phyloP scores from a whole-genome alignment of 2,113 vertebrate species.

The Pterocles gutturalis region DNA sequence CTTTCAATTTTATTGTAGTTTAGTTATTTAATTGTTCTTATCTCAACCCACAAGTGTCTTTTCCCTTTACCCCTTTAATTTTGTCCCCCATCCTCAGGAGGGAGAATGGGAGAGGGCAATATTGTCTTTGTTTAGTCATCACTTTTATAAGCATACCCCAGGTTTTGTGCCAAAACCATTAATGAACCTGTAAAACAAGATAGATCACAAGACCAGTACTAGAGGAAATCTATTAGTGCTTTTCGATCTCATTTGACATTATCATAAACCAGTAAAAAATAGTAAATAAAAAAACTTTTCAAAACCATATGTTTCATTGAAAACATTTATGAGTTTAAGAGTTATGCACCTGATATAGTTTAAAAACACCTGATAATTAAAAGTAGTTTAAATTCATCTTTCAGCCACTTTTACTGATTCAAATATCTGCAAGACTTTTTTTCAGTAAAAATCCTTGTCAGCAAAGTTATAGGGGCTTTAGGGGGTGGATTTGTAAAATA shows the following conservation, averaged over 20 bases:
- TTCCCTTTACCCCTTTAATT: too few relatives aligned
- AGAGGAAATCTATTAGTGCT: not conserved
- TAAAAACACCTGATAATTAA: not conserved
- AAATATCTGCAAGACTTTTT: not conserved
- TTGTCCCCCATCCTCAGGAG: too few relatives aligned
- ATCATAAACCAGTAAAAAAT: not conserved
- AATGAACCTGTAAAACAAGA: not conserved
- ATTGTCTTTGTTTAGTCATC: not conserved
- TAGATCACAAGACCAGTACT: not conserved
- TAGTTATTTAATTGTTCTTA: too few relatives aligned
- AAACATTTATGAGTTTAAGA: not conserved
- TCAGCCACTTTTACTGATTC: not conserved
- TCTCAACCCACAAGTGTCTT: too few relatives aligned
- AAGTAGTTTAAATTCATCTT: not conserved
- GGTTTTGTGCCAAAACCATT: not conserved
- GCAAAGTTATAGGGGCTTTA: not conserved
- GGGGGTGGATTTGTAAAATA: not conserved
- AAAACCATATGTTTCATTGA: not conserved
- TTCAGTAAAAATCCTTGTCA: not conserved
- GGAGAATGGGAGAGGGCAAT: too few relatives aligned
- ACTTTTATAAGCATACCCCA: not conserved
- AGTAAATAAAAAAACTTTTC: not conserved
- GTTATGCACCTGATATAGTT: not conserved
- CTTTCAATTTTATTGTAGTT: too few relatives aligned
- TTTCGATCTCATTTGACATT: not conserved